A percentile compares a stretch with the other conserved stretches of the same genome.
phyloP scores from a whole-genome alignment of 2,888 invertebrate genomes.

The Boloria selene region DNA sequence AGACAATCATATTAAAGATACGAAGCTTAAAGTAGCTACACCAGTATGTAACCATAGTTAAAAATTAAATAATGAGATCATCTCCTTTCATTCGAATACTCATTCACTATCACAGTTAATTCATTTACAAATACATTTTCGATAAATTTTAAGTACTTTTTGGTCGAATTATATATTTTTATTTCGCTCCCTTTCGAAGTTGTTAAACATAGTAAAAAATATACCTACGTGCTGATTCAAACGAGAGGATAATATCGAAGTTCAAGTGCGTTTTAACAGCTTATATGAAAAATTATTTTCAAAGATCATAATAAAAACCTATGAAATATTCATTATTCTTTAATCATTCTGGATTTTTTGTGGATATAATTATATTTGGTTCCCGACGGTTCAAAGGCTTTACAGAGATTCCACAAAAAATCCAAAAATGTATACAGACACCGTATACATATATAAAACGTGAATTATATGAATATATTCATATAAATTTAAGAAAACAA shows the following conservation, averaged over 20 bases:
- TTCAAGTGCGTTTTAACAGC: background rate
- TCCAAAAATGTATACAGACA: no score
- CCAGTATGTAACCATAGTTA: constrained; percentile 20
- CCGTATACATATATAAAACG: no score
- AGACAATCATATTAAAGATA: constrained; percentile 28
- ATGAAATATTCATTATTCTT: no score
- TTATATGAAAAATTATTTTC: no score
- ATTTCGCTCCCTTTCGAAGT: constrained; percentile 4
- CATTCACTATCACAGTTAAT: constrained; percentile 76
- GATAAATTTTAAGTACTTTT: constrained; percentile 54
- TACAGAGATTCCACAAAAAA: no score
- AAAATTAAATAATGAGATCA: constrained; percentile 43
- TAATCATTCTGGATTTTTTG: no score
- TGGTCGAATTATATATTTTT: constrained; percentile 58
- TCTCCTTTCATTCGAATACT: constrained; percentile 46
- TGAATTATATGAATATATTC: no score
- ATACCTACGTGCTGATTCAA: background rate
- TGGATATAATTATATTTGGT: no score
- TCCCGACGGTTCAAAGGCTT: no score
- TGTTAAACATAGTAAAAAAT: background rate
- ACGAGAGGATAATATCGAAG: constrained; percentile 1
- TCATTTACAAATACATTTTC: constrained; percentile 66
- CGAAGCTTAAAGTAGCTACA: constrained; percentile 29
- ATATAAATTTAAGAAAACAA: no score
- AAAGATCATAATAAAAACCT: no score